Evolutionary conservation across 2,113 vertebrate species (phyloP), one percentile per base, ranked within the genome.

Genomic region (Chloropsis hardwickii): DNA sequence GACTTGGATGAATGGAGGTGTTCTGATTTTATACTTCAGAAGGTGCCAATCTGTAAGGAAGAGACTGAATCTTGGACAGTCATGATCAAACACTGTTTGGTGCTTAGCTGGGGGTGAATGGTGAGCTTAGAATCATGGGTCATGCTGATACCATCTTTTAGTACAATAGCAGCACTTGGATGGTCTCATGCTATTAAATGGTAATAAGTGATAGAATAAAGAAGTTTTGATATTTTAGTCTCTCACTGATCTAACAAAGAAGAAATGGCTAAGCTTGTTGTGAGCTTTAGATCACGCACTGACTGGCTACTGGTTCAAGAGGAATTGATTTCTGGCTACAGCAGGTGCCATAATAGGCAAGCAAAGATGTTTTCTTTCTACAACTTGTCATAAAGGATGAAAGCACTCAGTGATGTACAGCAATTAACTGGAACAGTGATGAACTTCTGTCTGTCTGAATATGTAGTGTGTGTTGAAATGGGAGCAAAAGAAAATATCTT

Each of bases 251-350:
- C 62, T 83, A 76, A 48, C 2, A 84, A 87, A 84, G 53, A 61
- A 69, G 73, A 78, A 71, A 71, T 82, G 28, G 29, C 61, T 76
- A 94, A 90, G 70, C 28, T 90, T 65, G 47, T 86, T 86, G 48
- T 23, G 65, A 87, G 70, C 61, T 82, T 81, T 92, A 85, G 54
- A 85, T 81, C 69, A 54, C 50, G 72, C 11, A 9, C 29, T 70
- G 56, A 16, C 28, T 81, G 69, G 61, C 42, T 94, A n/a, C 29
- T 81, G 40, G 69, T 94, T 95, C 77, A 92, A 80, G 66, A 81
- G 28, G n/a, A 78, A 89, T 92, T 91, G 64, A 94, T 92, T 96
- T 94, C 84, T 94, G 92, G 33, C 48, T 94, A 16, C 23, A 33
- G 31, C 18, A 72, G 72, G 28, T 91, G 53, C 53, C 31, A 7